Percentiles rank a stretch among this genome's conserved stretches.
phyloP scores from a whole-genome alignment of 1,140 invertebrate genomes.

The Rhyacophila brunnea region DNA sequence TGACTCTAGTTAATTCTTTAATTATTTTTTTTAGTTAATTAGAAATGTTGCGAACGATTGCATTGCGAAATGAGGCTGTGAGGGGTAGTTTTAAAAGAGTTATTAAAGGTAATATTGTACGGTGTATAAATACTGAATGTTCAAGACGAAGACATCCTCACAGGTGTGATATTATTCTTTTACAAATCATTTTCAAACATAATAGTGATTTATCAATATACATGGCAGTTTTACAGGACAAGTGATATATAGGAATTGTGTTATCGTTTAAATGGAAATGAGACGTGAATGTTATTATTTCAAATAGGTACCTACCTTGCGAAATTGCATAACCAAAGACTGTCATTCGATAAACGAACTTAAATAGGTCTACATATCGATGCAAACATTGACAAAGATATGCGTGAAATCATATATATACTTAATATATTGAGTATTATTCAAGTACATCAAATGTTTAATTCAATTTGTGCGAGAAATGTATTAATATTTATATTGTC shows the following conservation, averaged over 20 bases:
- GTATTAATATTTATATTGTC: too few relatives aligned
- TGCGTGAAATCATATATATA: too few relatives aligned
- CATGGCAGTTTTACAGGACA: too few relatives aligned
- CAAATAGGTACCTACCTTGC: background rate
- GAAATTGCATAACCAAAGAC: conserved; percentile 45
- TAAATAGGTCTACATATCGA: too few relatives aligned
- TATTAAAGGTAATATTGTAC: conserved; percentile 55
- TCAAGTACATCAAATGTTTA: conserved; percentile 4
- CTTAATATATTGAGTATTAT: too few relatives aligned
- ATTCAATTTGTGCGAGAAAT: too few relatives aligned
- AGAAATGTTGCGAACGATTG: conserved; percentile 64
- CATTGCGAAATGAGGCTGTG: conserved; percentile 63
- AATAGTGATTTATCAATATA: too few relatives aligned
- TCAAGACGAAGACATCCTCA: conserved; percentile 60
- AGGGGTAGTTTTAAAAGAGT: conserved; percentile 59
- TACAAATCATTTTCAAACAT: too few relatives aligned
- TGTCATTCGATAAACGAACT: too few relatives aligned
- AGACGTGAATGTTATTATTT: conserved; percentile 29
- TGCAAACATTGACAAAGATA: too few relatives aligned
- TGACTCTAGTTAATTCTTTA: conserved; percentile 4
- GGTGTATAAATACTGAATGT: conserved; percentile 61
- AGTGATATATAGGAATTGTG: too few relatives aligned
- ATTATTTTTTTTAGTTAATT: conserved; percentile 21
- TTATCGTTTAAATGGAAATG: too few relatives aligned
- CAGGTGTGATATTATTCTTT: conserved; percentile 39